Evolutionary conservation across 2,888 invertebrate genomes (phyloP).

Genomic region (Furcula furcula): DNA sequence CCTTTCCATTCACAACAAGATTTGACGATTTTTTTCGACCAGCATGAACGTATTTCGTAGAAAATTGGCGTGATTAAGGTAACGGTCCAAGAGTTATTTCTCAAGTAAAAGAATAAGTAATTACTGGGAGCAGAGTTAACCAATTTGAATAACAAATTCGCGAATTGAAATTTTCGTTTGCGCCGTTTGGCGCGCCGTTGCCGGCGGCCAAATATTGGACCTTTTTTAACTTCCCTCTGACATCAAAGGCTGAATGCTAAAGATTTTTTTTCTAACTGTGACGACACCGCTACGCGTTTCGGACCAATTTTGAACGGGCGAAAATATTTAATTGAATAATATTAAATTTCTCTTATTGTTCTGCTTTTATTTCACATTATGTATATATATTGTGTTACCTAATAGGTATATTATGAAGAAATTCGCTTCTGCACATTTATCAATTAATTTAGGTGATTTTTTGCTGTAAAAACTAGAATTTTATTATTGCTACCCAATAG

Average conservation of each 20-base stretch:
- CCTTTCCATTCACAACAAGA: too few relatives aligned
- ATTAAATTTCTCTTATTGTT: too few relatives aligned
- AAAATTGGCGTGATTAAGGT: slow-evolving; percentile 24
- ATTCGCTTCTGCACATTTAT: too few relatives aligned
- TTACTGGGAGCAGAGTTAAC: slow-evolving; percentile 41
- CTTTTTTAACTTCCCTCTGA: slow-evolving; percentile 29
- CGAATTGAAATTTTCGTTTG: slow-evolving; percentile 40
- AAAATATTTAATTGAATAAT: too few relatives aligned
- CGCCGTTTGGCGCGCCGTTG: slow-evolving; percentile 6
- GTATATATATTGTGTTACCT: too few relatives aligned
- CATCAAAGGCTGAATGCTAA: slow-evolving; percentile 37
- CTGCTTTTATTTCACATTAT: too few relatives aligned
- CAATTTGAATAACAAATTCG: slow-evolving; percentile 51
- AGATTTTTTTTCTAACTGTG: slow-evolving; percentile 14
- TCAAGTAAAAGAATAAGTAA: slow-evolving; percentile 48
- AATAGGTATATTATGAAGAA: too few relatives aligned
- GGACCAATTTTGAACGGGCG: too few relatives aligned
- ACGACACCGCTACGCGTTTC: too few relatives aligned
- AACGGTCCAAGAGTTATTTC: slow-evolving; percentile 22
- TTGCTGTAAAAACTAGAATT: too few relatives aligned
- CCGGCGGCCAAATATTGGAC: slow-evolving; percentile 19
- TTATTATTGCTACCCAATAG: too few relatives aligned
- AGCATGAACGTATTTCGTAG: slow-evolving; percentile 6
- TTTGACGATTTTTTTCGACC: background rate
- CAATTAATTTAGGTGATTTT: too few relatives aligned